Base-by-base conservation (phyloP, 2,888 invertebrate species). In the Eledone cirrhosa region DNA sequence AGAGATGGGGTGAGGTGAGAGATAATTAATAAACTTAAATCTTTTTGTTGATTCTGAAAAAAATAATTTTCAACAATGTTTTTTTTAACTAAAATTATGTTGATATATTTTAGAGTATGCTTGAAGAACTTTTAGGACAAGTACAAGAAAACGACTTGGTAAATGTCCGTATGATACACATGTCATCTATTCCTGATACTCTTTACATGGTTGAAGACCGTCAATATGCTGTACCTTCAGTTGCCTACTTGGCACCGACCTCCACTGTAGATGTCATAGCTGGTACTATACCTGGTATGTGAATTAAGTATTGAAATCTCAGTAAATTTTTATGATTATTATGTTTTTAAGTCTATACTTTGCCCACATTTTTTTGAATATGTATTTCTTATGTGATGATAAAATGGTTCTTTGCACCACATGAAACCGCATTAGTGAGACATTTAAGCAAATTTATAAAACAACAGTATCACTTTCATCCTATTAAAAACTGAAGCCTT, bases 121-220 rank as follows among this genome's bases (percentile, higher is more conserved):
- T 97, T 78, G 96, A 96, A 89, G 96, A 96, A 90, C 95, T 95
- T 87, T 92, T 95, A 88, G 94, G 95, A 78, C 95, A 95, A 78
- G 85, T 86, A 22, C 88, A 87, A 87, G 89, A 95, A 89, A 94
- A 94, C 72, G 94, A 94, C 87, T 90, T 94, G 84, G 92, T 94
- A 83, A 93, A 95, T 47, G 93, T 95, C 87, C 92, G 95, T 29
- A 92, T 94, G 78, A 93, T 94, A 59, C 93, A 88, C 80, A 86
- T 89, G 85, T 91, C 90, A 14, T 88, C 90, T 81, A 97, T 97
- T 89, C 97, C 98, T 0, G 97, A 98, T 91, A 96, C 97, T 0
- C 92, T 97, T 78, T 97, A 97, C 89, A 97, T 97, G 97, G 93
- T 94, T 77, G 94, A 94, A 78, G 93, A 94, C 78, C 80, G 84